Conservation (phyloP, 1,140 invertebrate species). For the Eriosoma lanigerum region DNA sequence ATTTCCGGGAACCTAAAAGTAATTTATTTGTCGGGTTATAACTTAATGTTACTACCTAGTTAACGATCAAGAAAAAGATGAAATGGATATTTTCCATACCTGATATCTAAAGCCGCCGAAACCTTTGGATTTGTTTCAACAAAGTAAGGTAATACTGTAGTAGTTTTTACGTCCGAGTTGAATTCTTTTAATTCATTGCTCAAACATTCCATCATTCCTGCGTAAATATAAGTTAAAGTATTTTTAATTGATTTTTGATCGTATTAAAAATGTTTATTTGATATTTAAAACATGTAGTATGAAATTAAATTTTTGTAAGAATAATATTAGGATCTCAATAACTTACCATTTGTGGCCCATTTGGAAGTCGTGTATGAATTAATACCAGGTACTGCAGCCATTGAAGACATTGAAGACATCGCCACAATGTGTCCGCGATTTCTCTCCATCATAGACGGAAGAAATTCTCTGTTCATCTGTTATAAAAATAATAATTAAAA, state of each 20-base stretch:
- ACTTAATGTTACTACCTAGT: background rate
- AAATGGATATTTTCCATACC: slow-evolving; percentile 21
- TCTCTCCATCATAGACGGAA: slow-evolving; percentile 54
- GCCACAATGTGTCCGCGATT: slow-evolving; percentile 93
- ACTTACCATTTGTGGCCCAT: slow-evolving; percentile 55
- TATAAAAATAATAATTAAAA: no score
- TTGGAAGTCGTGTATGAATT: slow-evolving; percentile 55
- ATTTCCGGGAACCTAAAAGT: background rate
- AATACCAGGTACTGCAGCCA: slow-evolving; percentile 53
- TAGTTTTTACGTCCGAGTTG: slow-evolving; percentile 41
- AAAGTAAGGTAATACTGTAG: slow-evolving; percentile 53
- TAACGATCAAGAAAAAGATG: background rate
- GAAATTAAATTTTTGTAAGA: no score
- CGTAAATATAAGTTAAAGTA: background rate
- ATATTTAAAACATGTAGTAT: no score
- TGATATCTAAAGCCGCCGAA: slow-evolving; percentile 30
- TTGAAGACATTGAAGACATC: slow-evolving; percentile 85
- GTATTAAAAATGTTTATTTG: no score
- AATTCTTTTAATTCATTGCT: slow-evolving; percentile 45
- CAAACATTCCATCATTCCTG: slow-evolving; percentile 53
- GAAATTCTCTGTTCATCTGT: slow-evolving; percentile 34
- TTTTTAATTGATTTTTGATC: background rate
- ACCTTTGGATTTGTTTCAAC: slow-evolving; percentile 45
- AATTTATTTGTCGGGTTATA: background rate
- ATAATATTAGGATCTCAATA: no score